These are phyloP conservation scores for Pantherophis alleghaniensis DNA, from an alignment of 2,797 vertebrate genomes.

Conservation along the genomic window DNA sequence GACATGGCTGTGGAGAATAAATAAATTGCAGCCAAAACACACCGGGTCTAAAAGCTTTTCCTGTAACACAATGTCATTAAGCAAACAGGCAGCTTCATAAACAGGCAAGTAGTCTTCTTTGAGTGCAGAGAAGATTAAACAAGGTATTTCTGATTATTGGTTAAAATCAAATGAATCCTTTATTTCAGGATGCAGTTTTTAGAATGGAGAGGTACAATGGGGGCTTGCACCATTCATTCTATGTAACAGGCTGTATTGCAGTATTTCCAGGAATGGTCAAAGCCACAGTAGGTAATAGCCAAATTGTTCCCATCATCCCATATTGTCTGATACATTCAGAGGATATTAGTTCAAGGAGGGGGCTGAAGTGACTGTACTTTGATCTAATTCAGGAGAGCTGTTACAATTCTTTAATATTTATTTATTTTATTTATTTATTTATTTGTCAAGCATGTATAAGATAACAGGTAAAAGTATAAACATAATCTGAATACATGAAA, in stretches of 20 bases:
- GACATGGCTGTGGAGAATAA: neutral
- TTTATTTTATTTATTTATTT: too few species aligned
- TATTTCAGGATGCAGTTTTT: neutral
- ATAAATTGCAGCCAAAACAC: neutral
- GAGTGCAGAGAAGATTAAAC: neutral
- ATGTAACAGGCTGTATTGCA: neutral
- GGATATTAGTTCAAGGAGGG: neutral
- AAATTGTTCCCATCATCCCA: neutral
- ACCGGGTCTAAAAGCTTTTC: neutral
- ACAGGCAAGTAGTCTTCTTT: neutral
- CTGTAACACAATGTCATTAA: neutral
- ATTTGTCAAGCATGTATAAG: too few species aligned
- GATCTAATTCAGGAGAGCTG: neutral
- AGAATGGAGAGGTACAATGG: neutral
- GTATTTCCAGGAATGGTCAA: neutral
- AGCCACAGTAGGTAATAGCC: neutral
- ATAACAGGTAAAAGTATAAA: too few species aligned
- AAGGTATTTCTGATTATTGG: neutral
- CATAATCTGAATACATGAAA: too few species aligned
- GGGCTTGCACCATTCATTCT: neutral
- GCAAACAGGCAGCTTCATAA: neutral
- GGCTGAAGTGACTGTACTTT: neutral
- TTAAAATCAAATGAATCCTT: neutral
- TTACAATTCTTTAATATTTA: neutral
- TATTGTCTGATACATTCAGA: neutral